Percentiles rank a stretch among this genome's conserved stretches.
Evolutionary conservation across 1,140 invertebrate species (phyloP).

Genomic region (Aphelinus atriplicis): DNA sequence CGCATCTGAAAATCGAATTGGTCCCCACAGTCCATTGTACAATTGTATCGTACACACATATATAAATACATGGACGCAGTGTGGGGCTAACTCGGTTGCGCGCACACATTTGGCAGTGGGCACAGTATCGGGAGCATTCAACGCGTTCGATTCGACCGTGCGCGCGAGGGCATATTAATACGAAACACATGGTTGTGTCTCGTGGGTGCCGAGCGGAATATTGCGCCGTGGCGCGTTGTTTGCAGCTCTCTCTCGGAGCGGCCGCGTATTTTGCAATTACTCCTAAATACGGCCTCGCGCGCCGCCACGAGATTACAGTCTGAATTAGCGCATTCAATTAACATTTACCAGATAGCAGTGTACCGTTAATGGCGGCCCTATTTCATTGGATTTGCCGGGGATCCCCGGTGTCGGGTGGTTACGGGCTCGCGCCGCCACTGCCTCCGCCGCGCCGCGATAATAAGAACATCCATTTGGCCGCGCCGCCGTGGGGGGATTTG

Average conservation of each 20-base stretch:
- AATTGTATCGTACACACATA: no score
- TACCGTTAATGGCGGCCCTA: constrained; percentile 49
- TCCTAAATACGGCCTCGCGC: constrained; percentile 58
- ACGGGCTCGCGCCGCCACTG: not conserved
- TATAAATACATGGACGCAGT: no score
- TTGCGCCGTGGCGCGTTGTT: constrained; percentile 10
- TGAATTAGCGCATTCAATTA: constrained; percentile 64
- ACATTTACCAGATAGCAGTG: constrained; percentile 52
- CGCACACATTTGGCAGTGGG: no score
- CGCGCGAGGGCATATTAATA: constrained; percentile 5
- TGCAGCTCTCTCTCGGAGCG: not conserved
- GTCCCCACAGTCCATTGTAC: no score
- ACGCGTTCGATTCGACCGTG: constrained; percentile 24
- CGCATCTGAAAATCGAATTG: no score
- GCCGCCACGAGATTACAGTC: constrained; percentile 57
- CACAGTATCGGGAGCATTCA: not conserved
- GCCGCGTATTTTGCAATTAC: constrained; percentile 57
- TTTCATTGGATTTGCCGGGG: constrained; percentile 56
- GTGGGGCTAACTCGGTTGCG: no score
- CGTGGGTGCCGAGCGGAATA: constrained; percentile 44
- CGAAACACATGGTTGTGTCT: no score
- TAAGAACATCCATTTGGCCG: constrained; percentile 36
- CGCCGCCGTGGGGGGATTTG: constrained; percentile 14
- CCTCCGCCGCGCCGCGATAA: constrained; percentile 25
- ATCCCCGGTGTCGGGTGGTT: constrained; percentile 10